Evolutionary conservation across 2,797 vertebrate species (phyloP), one percentile per base, ranked within the genome.

Genomic region (Liparis tanakae): DNA sequence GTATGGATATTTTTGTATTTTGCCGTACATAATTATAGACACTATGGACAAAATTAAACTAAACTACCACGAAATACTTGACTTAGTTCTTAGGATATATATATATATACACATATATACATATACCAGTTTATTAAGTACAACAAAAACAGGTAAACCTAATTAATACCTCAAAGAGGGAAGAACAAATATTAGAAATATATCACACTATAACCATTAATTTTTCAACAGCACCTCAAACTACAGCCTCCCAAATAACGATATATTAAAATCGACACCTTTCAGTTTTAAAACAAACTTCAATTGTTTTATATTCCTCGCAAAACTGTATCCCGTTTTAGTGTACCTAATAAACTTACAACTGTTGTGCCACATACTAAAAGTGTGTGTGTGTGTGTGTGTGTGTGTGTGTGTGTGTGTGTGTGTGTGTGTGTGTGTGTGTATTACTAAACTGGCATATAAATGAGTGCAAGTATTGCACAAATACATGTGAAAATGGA

Each of bases 211-310:
- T 68, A 33, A 5, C 10, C 9, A 70, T 6, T 33, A 30, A n/a
- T n/a, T 59, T 39, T 18, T 71, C 55, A 71, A 43, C 37, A 54
- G 7, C 39, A 50, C 7, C 13, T 46, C 61, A 71, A 71, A 66
- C 48, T 30, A 59, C n/a, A 53, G 46, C 15, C 8, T 59, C 17
- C 9, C 48, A 53, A 53, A 17, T 36, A 12, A 7, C 18, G 10
- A 46, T 5, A 14, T 1, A 25, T 51, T 43, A 41, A 3, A 65
- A 57, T 18, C 4, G 46, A 50, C 37, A 65, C 20, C 12, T 44
- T 17, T 55, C 0, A 10, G 3, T 13, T 63, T 36, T 0, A n/a
- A 51, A 41, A 46, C 43, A 36, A 15, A 46, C 25, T 30, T 30
- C 4, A 30, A 30, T 30, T 30, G 1, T 30, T 30, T 30, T 4